These are phyloP conservation scores for Pangasius djambal DNA, from an alignment of 2,797 vertebrate genomes.

Conservation along the genomic window DNA sequence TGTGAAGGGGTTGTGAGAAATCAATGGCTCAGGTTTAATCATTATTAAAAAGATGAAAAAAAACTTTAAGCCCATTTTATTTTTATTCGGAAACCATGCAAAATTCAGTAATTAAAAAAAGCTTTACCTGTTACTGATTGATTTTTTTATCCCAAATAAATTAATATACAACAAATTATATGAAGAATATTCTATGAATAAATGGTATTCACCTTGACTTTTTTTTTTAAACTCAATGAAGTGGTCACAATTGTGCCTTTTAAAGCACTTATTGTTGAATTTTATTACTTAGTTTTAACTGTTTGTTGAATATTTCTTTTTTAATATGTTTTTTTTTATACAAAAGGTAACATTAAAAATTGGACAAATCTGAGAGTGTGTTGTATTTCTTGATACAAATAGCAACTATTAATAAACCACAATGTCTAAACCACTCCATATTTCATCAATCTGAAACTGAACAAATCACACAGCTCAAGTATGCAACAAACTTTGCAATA, in stretches of 20 bases:
- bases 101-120: neutral
- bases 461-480: neutral
- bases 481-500: neutral
- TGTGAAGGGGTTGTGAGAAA: constrained; percentile 13
- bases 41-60: neutral
- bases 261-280: constrained; percentile 18
- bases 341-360: constrained; percentile 12
- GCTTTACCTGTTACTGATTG: neutral
- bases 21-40: constrained; percentile 27
- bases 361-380: neutral
- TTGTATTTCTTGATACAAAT: neutral
- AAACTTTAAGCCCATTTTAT: neutral
- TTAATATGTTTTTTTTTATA: constrained; percentile 5
- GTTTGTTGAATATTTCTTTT: constrained; percentile 2
- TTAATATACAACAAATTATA: neutral
- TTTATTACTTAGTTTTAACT: neutral
- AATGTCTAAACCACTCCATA: neutral
- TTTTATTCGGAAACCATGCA: neutral
- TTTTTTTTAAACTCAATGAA: neutral
- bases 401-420: neutral
- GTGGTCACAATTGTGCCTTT: constrained; percentile 37
- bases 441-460: neutral
- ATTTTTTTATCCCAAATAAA: neutral
- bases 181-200: neutral
- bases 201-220: neutral